Base-by-base conservation (phyloP, 2,797 vertebrate species). In the Smutsia gigantea region DNA sequence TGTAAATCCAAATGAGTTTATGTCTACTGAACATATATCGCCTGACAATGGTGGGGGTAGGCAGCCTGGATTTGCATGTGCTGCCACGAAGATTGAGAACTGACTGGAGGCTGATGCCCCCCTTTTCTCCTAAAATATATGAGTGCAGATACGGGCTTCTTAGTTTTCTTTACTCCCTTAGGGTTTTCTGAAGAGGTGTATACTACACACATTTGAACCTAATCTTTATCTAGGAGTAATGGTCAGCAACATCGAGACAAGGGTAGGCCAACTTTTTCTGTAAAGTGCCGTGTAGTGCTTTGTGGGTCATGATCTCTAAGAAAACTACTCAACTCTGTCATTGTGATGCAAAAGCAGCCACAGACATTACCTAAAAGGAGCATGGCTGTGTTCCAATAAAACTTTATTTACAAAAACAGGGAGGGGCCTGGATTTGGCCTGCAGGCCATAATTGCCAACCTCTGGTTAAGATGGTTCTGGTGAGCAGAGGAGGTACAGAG, bases 1-100 rank as follows among this genome's bases (percentile, higher is more conserved):
- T 83, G 78, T 93, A 97, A 95, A 97, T 97, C 93, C 88, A 91
- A 95, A 96, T 94, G 90, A 97, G 82, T n/a, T 93, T 61, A 64
- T 57, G 49, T 91, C 88, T 85, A 88, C 86, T 57, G 64, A 96
- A 95, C 64, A 82, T 13, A 69, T 34, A 34, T 49, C 86, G 96
- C 66, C 91, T 96, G 96, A 90, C 82, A 85, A 49, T 1, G 7
- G 55, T 27, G 51, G 57, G 53, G 79, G 63, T 72, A 7, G 72
- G 68, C 13, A 85, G 53, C 84, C 59, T 87, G 68, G 64, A 88
- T 53, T 88, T 83, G 79, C 49, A 81, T 0, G 4, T 64, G 92
- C 82, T 68, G 34, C 85, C n/a, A 94, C 87, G 87, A 93, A 94
- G 69, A 90, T 14, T 63, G 71, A 77, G 89, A 95, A 86, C 27